Base-by-base conservation (phyloP, 2,797 vertebrate genomes). In the Gila robusta region DNA sequence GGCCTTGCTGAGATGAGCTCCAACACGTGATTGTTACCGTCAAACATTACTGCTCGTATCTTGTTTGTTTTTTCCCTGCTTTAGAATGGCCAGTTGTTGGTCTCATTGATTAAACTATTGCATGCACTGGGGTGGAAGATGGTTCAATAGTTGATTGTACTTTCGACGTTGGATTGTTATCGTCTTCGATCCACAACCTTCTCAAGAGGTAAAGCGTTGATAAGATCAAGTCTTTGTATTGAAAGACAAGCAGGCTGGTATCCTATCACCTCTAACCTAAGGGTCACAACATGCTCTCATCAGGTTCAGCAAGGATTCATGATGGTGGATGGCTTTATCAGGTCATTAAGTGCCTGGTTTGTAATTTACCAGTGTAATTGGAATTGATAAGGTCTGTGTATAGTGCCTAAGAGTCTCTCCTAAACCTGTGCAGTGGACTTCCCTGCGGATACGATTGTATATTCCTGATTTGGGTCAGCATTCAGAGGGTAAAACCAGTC, bases 21-120 rank as follows among this genome's bases (percentile, higher is more conserved):
- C 72, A 44, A 47, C 79, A 83, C 5, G 77, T 67, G 83, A 74
- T 32, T 54, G 74, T 21, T 56, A 73, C n/a, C 37, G 6, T 28
- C 26, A 47, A 64, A 83, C 19, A 28, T 44, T 26, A 54, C n/a
- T 41, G 74, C 35, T 41, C 2, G 6, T 54, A 70, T 44, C 64
- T 71, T 47, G 49, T 35, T 85, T 62, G 62, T 79, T 78, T 79
- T 41, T 5, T 2, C n/a, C 19, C 52, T 54, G 72, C 32, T 76
- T 26, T 14, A 39, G 16, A 76, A 54, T 12, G 28, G 32, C 56
- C 59, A 56, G 35, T 70, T 71, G 74, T 59, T 79, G 83, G 64
- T 56, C 39, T 85, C 76, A 62, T 85, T 47, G 76, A 85, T 79
- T 71, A 79, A 71, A 79, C 83, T 49, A 71, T 71, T 62, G n/a